Evolutionary conservation across 2,113 vertebrate genomes (phyloP), one percentile per base, ranked within the genome.

Genomic region (Osmerus eperlanus): DNA sequence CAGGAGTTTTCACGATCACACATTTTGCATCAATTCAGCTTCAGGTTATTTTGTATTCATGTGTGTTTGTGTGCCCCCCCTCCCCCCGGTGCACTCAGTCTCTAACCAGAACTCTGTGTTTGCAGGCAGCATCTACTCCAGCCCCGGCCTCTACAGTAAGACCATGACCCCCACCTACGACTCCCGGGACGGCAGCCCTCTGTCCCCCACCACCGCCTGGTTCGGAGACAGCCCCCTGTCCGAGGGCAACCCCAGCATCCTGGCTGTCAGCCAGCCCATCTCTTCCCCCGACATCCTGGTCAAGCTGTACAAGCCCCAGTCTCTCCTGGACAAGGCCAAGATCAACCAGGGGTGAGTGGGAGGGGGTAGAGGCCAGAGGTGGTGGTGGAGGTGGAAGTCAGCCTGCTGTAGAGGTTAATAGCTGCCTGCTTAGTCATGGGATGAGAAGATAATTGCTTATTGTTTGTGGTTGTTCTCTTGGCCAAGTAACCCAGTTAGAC

Each of bases 101-200:
- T 47, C 41, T 47, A 11, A 47, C 41, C 41, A 47, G 8, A 47
- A 12, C 41, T 77, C 21, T 77, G 7, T 73, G 25, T 64, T 89
- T 84, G 81, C 88, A 99, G 97, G 97, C 87, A 98, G 96, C 85
- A 97, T 99, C 86, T 99, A 98, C 86, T 99, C 97, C 13, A 99
- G 97, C 89, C 97, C 97, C 52, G 97, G 97, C 76, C 91, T 99
- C 41, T 99, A 99, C 84, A 99, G 97, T 84, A 99, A 98, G 90
- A 99, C 97, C 5, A 99, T 99, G 97, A 99, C 97, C 0, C 97
- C 97, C 9, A 99, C 97, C 63, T 99, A 99, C 4, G 96, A 99
- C 83, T 95, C 97, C 36, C 92, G 97, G 41, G 97, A 99, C 5
- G 97, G 97, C 79, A 99, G 97, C 70, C 97, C 97, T 13, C 88